phyloP scores from a whole-genome alignment of 2,113 vertebrate genomes.

The Fregetta grallaria region DNA sequence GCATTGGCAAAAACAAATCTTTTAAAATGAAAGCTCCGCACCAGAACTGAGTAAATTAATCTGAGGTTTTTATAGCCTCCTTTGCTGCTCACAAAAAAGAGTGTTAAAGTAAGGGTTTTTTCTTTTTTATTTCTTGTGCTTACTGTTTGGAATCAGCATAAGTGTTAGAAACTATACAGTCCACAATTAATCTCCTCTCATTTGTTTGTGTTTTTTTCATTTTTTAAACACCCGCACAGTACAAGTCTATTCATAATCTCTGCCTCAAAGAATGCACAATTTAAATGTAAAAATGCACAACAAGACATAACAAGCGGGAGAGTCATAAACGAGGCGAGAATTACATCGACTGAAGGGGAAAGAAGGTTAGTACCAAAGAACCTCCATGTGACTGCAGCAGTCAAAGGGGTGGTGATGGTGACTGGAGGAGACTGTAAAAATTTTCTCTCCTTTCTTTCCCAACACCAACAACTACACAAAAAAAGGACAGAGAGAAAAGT shows the following conservation, averaged over 20 bases:
- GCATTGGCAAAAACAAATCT: not conserved
- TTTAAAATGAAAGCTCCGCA: not conserved
- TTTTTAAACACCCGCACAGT: not conserved
- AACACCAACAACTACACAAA: not conserved
- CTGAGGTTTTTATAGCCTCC: not conserved
- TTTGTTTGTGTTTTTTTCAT: not conserved
- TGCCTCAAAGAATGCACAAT: not conserved
- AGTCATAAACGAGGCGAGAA: not conserved
- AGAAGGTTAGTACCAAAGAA: not conserved
- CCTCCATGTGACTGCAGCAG: not conserved
- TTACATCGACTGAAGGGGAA: not conserved
- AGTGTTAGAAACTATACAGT: not conserved
- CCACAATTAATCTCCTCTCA: not conserved
- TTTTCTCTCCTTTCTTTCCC: not conserved
- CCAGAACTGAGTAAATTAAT: conserved; percentile 23
- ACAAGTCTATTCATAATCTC: conserved; percentile 32
- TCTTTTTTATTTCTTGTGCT: not conserved
- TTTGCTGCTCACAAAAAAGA: not conserved
- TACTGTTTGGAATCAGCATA: not conserved
- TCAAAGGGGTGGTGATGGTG: not conserved
- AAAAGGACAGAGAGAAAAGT: not conserved
- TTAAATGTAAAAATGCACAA: conserved; percentile 35
- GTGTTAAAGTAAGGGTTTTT: not conserved
- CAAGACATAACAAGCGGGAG: conserved; percentile 30
- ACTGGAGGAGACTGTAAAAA: not conserved